Conservation (phyloP, 2,797 vertebrate genomes). For the Catostomus latipinnis region DNA sequence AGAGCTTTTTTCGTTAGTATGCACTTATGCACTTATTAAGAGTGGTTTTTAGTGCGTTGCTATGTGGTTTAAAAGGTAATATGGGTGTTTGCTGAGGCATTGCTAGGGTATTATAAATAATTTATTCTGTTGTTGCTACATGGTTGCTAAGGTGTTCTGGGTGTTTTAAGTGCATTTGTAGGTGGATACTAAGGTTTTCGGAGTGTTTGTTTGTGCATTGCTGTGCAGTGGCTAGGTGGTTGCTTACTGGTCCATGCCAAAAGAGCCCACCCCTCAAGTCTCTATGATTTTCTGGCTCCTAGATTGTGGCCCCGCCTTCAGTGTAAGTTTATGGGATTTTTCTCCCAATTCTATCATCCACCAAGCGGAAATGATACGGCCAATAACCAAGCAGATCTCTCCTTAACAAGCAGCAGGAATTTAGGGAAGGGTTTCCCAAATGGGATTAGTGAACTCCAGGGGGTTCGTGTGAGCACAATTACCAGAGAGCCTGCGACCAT, state of each 20-base stretch:
- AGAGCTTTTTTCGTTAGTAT: too few species aligned
- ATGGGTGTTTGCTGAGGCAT: not conserved
- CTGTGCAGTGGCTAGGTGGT: not conserved
- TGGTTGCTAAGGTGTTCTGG: not conserved
- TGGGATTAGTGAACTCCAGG: too few species aligned
- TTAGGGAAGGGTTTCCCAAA: too few species aligned
- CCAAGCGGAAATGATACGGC: too few species aligned
- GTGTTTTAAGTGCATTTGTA: not conserved
- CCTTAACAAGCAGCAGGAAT: too few species aligned
- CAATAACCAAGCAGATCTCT: too few species aligned
- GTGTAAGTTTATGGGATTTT: not conserved
- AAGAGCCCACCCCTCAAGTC: not conserved
- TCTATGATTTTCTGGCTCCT: not conserved
- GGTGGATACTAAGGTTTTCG: not conserved
- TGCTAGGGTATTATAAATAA: not conserved
- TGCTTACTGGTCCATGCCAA: not conserved
- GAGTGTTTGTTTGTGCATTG: not conserved
- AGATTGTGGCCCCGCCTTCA: not conserved
- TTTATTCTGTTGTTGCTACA: not conserved
- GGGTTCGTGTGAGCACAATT: too few species aligned
- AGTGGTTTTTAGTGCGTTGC: not conserved
- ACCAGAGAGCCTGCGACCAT: too few species aligned
- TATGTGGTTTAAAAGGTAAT: not conserved
- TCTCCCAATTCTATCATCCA: too few species aligned
- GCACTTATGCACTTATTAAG: too few species aligned